Evolutionary conservation across 2,113 vertebrate genomes (phyloP), one percentile per base, ranked within the genome.

Genomic region (Piliocolobus tephrosceles): DNA sequence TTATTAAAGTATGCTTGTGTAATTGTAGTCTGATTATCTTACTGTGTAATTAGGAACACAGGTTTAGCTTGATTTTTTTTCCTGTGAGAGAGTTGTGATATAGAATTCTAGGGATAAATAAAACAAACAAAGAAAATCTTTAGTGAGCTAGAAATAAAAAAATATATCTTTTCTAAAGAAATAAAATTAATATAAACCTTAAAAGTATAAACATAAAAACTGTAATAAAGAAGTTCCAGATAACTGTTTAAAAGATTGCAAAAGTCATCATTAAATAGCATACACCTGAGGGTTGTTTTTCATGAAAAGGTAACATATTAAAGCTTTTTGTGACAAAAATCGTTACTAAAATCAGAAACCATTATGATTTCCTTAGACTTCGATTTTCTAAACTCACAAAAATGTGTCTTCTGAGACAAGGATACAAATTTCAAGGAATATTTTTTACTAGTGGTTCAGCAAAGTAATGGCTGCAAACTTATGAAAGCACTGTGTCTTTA

Each of bases 21-120:
- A 94, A 38, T 90, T 80, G 2, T 52, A 81, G 87, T 81, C 70
- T 80, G 13, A 96, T 95, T 82, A 96, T 87, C 57, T 95, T 98
- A 85, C 27, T 81, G 32, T 95, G 11, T 43, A 43, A 30, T 40
- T 20, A 50, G 40, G 61, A 32, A 32, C 61, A 64, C 61, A 30
- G 27, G 61, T 38, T 47, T 13, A 50, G 32, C 9, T 17, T 17
- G 20, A 1, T 52, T 52, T 81, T 95, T 92, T 23, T 64, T 12
- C 8, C 47, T 92, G 32, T 4, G 12, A 61, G 16, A 27, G 0
- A 73, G 45, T 32, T 96, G 58, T 90, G 23, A 57, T 3, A 93
- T 32, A 70, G 45, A 52, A 45, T 13, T 3, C 0, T 61, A 88
- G 66, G 7, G 6, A 87, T 92, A 23, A 38, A 89, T 90, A 79